A percentile compares a stretch with the other conserved stretches of the same genome.
These are phyloP conservation scores for Drosophila bifasciata DNA, from an alignment of 1,140 invertebrate species.

Conservation along the genomic window DNA sequence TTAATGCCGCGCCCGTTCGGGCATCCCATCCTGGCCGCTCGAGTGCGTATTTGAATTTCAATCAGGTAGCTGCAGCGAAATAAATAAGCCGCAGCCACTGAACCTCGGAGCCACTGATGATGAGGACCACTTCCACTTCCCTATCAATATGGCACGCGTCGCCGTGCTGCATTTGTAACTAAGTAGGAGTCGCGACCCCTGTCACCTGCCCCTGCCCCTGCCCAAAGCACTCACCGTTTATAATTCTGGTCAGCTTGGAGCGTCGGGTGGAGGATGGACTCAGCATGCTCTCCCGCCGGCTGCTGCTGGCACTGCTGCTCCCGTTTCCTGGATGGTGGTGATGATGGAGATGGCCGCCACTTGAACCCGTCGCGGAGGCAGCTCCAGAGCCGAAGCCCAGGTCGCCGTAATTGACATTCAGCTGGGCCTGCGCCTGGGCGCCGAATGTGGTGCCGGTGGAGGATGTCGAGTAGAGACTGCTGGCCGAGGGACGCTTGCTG, in stretches of 20 bases:
- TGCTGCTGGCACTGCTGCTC: conserved; percentile 65
- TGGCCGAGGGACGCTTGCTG: conserved; percentile 85
- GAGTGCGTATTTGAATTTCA: conserved; percentile 74
- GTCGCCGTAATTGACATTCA: conserved; percentile 82
- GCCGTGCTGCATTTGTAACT: conserved; percentile 41
- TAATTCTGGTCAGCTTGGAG: conserved; percentile 89
- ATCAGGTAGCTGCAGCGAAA: conserved; percentile 62
- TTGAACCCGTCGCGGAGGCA: conserved; percentile 14
- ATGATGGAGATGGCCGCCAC: conserved; percentile 9
- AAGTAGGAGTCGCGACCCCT: conserved; percentile 22
- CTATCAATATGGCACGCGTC: conserved; percentile 58
- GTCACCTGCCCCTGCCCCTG: neutral
- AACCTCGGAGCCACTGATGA: conserved; percentile 31
- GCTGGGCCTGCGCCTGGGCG: conserved; percentile 62
- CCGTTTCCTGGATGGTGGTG: conserved; percentile 65
- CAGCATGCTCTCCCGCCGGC: conserved; percentile 86
- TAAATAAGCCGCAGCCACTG: conserved; percentile 52
- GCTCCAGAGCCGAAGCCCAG: conserved; percentile 52
- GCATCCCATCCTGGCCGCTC: conserved; percentile 43
- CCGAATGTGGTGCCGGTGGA: conserved; percentile 66
- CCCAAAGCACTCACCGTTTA: conserved; percentile 87
- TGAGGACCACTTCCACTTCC: conserved; percentile 28
- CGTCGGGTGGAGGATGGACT: conserved; percentile 90
- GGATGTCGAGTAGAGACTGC: conserved; percentile 83
- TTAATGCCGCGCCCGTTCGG: conserved; percentile 54